A percentile compares a stretch with the other conserved stretches of the same genome.
These are phyloP conservation scores for Mormyrops boulengeri DNA, from an alignment of 2,797 vertebrate species.

Conservation along the genomic window DNA sequence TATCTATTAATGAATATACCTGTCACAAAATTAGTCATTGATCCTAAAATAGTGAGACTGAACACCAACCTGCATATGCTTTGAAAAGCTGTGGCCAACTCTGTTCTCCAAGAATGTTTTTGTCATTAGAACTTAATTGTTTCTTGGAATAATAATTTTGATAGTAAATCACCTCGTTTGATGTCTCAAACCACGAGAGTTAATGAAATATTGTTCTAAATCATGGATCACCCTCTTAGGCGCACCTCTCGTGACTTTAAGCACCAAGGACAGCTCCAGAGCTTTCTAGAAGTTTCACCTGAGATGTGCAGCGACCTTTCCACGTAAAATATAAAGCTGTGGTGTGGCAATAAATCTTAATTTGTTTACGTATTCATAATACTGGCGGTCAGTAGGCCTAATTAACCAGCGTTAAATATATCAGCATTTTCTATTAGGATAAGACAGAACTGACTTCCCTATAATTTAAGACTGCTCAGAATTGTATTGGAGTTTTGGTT, in stretches of 20 bases:
- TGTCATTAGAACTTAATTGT: neutral
- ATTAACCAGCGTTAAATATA: neutral
- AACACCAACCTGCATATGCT: neutral
- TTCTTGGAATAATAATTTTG: neutral
- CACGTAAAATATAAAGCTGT: conserved; percentile 22
- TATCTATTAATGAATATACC: neutral
- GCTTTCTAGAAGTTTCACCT: conserved; percentile 51
- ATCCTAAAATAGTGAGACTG: neutral
- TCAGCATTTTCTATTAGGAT: neutral
- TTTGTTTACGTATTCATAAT: neutral
- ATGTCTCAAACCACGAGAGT: neutral
- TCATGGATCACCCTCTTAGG: neutral
- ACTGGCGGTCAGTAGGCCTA: neutral
- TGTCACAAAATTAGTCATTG: neutral
- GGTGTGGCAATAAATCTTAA: neutral
- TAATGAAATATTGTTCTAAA: neutral
- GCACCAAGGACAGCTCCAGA: conserved; percentile 36
- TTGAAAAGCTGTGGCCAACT: neutral
- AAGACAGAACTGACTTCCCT: neutral
- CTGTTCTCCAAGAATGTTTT: neutral
- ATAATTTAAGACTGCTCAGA: neutral
- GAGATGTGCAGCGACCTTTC: conserved; percentile 34
- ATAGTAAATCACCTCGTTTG: neutral
- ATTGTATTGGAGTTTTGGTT: neutral
- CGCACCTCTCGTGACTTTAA: conserved; percentile 38